Evolutionary conservation across 1,140 invertebrate species (phyloP).

Genomic region (Cataglyphis hispanica): DNA sequence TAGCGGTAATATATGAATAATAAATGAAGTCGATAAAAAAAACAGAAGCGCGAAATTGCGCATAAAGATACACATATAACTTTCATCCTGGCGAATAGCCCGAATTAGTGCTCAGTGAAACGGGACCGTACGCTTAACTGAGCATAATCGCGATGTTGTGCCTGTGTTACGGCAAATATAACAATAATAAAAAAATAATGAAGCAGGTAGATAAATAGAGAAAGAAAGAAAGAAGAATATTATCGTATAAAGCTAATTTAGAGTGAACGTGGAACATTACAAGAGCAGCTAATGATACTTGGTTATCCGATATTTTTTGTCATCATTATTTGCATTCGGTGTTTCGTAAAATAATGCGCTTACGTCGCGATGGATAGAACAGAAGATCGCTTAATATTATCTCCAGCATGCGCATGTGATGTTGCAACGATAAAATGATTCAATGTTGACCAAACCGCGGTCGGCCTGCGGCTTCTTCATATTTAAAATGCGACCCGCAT

Average conservation of each 20-base stretch:
- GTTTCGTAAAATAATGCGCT: constrained; percentile 41
- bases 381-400: constrained; percentile 20
- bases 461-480: constrained; percentile 44
- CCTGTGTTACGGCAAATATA: background rate
- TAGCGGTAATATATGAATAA: constrained; percentile 46
- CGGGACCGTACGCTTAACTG: background rate
- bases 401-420: background rate
- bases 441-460: constrained; percentile 46
- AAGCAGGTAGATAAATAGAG: background rate
- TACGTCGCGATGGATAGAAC: constrained; percentile 8
- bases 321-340: background rate
- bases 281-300: constrained; percentile 1
- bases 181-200: constrained; percentile 29
- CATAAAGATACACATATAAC: constrained; percentile 33
- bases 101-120: constrained; percentile 22
- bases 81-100: background rate
- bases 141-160: constrained; percentile 2
- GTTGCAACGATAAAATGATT: constrained; percentile 54
- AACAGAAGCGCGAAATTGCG: constrained; percentile 1
- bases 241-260: constrained; percentile 36
- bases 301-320: constrained; percentile 32
- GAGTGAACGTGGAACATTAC: constrained; percentile 14
- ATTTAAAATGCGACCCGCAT: constrained; percentile 62
- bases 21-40: constrained; percentile 47
- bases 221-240: no score